Conservation (phyloP, 2,113 vertebrate species). For the Lota lota region DNA sequence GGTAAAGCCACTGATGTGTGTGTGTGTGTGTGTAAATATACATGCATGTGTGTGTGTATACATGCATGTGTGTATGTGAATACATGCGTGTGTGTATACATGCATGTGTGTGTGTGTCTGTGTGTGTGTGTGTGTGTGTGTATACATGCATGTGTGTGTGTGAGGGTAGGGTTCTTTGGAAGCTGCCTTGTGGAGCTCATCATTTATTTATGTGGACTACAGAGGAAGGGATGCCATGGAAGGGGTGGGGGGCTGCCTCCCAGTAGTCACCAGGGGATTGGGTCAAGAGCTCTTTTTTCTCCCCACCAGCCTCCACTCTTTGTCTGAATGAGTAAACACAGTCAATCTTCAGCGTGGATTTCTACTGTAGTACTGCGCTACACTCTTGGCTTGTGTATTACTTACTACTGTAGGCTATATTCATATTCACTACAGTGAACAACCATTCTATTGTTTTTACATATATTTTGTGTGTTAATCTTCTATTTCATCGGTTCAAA, state of each 20-base stretch:
- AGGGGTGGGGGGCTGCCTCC: slow-evolving; percentile 35
- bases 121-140: neutral
- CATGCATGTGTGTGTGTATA: neutral
- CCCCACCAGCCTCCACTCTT: slow-evolving; percentile 58
- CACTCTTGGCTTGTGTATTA: no score
- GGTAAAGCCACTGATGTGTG: slow-evolving; percentile 11
- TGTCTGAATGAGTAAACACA: slow-evolving; percentile 48
- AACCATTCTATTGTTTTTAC: no score
- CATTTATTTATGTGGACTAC: slow-evolving; percentile 72
- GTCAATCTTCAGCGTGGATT: slow-evolving; percentile 13
- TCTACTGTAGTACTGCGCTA: neutral
- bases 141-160: slow-evolving; percentile 11
- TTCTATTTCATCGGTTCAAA: no score
- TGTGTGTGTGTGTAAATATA: neutral
- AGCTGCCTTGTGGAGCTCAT: slow-evolving; percentile 52
- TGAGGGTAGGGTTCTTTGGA: slow-evolving; percentile 47
- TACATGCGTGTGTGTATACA: no score
- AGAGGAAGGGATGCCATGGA: slow-evolving; percentile 56
- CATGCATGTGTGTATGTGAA: neutral
- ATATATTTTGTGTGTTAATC: no score
- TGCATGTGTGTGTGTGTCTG: neutral
- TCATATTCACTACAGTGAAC: no score
- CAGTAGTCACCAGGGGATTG: slow-evolving; percentile 48
- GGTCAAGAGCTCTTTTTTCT: slow-evolving; percentile 68
- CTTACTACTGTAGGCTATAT: no score